Percentiles rank a stretch among this genome's conserved stretches.
Evolutionary conservation across 2,888 invertebrate genomes (phyloP).

Genomic region (Cheiracanthium punctorium): DNA sequence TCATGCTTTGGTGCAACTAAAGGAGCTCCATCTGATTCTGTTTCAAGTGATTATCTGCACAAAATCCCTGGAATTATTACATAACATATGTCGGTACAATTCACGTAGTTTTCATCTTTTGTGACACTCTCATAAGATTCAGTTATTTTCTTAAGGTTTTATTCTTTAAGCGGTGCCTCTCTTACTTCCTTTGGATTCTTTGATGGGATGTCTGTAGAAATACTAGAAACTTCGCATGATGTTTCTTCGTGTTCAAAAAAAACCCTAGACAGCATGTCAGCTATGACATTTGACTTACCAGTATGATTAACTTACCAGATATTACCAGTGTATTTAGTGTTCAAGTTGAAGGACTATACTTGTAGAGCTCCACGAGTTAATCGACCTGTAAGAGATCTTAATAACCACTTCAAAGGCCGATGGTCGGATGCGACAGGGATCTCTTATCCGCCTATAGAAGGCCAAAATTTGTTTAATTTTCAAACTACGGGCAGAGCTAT

Average conservation of each 20-base stretch:
- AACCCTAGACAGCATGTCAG: conserved; percentile 15
- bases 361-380: conserved; percentile 14
- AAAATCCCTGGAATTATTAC: conserved; percentile 10
- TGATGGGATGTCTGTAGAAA: not conserved
- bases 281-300: conserved; percentile 8
- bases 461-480: too few species aligned
- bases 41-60: not conserved
- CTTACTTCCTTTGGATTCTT: not conserved
- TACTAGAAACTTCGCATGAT: not conserved
- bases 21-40: conserved; percentile 12
- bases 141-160: conserved; percentile 19
- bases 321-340: not conserved
- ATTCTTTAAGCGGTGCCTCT: conserved; percentile 10
- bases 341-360: conserved; percentile 10
- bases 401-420: conserved; percentile 8
- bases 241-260: not conserved
- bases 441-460: too few species aligned
- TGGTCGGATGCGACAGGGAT: too few species aligned
- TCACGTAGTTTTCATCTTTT: conserved; percentile 14
- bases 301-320: too few species aligned
- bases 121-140: conserved; percentile 52
- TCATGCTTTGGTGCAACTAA: not conserved
- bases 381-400: not conserved
- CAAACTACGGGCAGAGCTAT: too few species aligned
- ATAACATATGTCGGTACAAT: not conserved